phyloP scores from a whole-genome alignment of 1,140 invertebrate species.

The Nymphalis io region DNA sequence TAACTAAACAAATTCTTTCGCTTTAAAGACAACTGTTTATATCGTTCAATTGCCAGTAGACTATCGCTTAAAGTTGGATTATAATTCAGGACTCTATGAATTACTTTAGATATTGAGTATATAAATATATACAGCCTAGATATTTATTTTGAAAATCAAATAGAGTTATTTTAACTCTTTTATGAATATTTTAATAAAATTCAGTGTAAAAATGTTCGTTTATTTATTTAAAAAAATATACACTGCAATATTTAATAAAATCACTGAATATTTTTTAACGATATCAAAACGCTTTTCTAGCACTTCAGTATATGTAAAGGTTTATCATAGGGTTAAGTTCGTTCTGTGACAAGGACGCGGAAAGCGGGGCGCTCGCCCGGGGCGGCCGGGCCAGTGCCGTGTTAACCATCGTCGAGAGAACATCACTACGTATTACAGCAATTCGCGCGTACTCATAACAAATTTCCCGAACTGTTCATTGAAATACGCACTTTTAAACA shows the following conservation, averaged over 20 bases:
- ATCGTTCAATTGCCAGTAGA: not conserved
- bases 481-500: constrained; percentile 13
- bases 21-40: not conserved
- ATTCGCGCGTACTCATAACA: constrained; percentile 27
- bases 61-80: not conserved
- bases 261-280: too few relatives aligned
- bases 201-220: too few relatives aligned
- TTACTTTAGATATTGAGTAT: too few relatives aligned
- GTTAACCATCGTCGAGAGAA: constrained; percentile 21
- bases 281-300: too few relatives aligned
- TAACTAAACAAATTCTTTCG: not conserved
- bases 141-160: too few relatives aligned
- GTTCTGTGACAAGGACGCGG: constrained; percentile 36
- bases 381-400: constrained; percentile 34
- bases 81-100: too few relatives aligned
- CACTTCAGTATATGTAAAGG: constrained; percentile 12
- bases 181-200: too few relatives aligned
- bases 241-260: too few relatives aligned
- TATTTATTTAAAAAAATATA: too few relatives aligned
- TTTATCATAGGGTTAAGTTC: constrained; percentile 31
- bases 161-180: too few relatives aligned
- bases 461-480: constrained; percentile 33
- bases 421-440: not conserved
- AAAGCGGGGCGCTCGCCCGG: constrained; percentile 40
- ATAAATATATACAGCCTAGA: too few relatives aligned